Percentiles rank a stretch among this genome's conserved stretches.
Evolutionary conservation across 2,888 invertebrate species (phyloP).

Genomic region (Andrena fulva): DNA sequence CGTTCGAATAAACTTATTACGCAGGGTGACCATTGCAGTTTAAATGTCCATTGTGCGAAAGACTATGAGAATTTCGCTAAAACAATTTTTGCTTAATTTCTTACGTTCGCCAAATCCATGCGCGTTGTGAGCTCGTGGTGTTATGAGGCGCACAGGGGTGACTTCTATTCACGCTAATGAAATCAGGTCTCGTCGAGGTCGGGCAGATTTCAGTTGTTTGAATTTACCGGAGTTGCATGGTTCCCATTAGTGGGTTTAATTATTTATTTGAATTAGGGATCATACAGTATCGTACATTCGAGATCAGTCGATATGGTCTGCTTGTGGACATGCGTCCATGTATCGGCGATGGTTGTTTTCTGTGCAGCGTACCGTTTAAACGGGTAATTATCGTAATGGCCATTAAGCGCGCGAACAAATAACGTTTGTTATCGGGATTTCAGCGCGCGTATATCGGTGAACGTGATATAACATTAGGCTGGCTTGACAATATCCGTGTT

Average conservation of each 20-base stretch:
- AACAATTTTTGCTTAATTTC: too few relatives aligned
- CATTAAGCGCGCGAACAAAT: constrained; percentile 62
- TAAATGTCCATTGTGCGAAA: too few relatives aligned
- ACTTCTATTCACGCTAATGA: too few relatives aligned
- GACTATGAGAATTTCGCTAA: too few relatives aligned
- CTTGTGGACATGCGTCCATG: constrained; percentile 41
- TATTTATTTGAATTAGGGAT: constrained; percentile 31
- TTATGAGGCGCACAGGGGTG: too few relatives aligned
- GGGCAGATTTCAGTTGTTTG: neutral
- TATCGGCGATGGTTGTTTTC: constrained; percentile 55
- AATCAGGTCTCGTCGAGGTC: neutral
- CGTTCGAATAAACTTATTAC: too few relatives aligned
- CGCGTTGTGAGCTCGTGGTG: too few relatives aligned
- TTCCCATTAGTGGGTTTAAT: constrained; percentile 19
- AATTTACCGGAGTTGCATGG: neutral
- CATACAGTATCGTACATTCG: constrained; percentile 15
- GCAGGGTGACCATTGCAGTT: too few relatives aligned
- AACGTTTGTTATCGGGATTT: constrained; percentile 67
- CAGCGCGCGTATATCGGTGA: constrained; percentile 42
- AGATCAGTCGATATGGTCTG: constrained; percentile 48
- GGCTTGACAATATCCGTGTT: constrained; percentile 47
- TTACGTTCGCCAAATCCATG: too few relatives aligned
- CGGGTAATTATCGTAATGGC: constrained; percentile 66
- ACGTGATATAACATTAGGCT: constrained; percentile 54
- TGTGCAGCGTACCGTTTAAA: constrained; percentile 53